phyloP scores from a whole-genome alignment of 1,140 invertebrate species.

The Nasonia giraulti region DNA sequence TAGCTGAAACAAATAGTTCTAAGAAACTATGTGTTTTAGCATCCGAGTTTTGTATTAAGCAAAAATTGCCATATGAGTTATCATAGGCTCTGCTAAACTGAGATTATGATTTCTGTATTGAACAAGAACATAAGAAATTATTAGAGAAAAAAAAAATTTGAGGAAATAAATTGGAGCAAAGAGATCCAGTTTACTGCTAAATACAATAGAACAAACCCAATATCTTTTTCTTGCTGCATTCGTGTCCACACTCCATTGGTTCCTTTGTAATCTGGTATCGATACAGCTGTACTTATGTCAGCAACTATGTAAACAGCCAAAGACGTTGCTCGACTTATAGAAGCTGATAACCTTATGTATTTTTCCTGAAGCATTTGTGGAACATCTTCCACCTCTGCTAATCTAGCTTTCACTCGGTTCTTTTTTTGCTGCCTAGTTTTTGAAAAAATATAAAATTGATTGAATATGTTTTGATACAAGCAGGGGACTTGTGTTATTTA shows the following conservation, averaged over 20 bases:
- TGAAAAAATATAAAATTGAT: conserved; percentile 36
- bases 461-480: conserved; percentile 69
- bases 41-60: conserved; percentile 84
- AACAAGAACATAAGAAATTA: too few relatives aligned
- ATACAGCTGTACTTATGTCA: conserved; percentile 94
- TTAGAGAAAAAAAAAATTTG: too few relatives aligned
- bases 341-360: conserved; percentile 82
- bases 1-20: conserved; percentile 79
- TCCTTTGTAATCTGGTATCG: conserved; percentile 94
- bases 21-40: conserved; percentile 91
- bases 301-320: conserved; percentile 95
- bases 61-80: conserved; percentile 94
- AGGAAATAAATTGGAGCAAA: too few relatives aligned
- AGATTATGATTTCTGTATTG: conserved; percentile 85
- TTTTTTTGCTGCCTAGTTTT: conserved; percentile 77
- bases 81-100: conserved; percentile 90
- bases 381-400: conserved; percentile 87
- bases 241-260: conserved; percentile 92
- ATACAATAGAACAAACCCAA: conserved; percentile 77
- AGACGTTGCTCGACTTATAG: conserved; percentile 83
- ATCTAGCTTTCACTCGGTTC: conserved; percentile 80
- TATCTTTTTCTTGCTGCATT: conserved; percentile 87
- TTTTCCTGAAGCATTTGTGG: conserved; percentile 83
- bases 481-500: conserved; percentile 68
- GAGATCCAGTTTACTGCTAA: too few relatives aligned